These are phyloP conservation scores for Gymnoscopelus braueri DNA, from an alignment of 2,797 vertebrate species.

Conservation along the genomic window DNA sequence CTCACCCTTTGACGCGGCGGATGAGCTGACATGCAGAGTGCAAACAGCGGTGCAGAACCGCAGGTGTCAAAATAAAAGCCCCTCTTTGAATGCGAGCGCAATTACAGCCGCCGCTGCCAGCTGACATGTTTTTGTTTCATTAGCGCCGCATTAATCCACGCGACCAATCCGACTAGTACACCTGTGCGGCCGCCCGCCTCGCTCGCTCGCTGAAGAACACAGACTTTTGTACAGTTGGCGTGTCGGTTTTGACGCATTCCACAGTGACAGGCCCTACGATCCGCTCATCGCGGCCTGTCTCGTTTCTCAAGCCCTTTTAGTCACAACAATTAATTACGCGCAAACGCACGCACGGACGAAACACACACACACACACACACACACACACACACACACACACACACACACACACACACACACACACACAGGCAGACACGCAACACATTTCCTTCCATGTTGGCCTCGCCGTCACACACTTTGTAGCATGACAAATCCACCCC, in stretches of 20 bases:
- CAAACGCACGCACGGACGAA: conserved; percentile 29
- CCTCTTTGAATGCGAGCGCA: conserved; percentile 35
- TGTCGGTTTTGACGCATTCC: conserved; percentile 74
- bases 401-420: conserved; percentile 50
- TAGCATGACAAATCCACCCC: conserved; percentile 43
- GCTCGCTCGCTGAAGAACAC: conserved; percentile 37
- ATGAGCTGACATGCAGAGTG: conserved; percentile 53
- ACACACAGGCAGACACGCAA: too few species aligned
- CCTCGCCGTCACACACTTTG: too few species aligned
- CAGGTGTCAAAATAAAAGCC: conserved; percentile 67
- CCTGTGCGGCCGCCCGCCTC: conserved; percentile 41
- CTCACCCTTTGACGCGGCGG: conserved; percentile 43
- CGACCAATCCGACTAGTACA: conserved; percentile 72
- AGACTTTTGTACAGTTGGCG: conserved; percentile 34
- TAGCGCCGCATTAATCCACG: conserved; percentile 83
- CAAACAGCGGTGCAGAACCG: conserved; percentile 46
- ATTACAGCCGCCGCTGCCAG: conserved; percentile 59
- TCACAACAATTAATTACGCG: conserved; percentile 69
- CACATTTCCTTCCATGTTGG: too few species aligned
- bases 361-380: conserved; percentile 36
- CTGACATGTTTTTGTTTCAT: conserved; percentile 90
- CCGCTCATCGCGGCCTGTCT: conserved; percentile 69
- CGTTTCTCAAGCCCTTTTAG: conserved; percentile 70
- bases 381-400: conserved; percentile 31
- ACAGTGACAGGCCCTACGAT: conserved; percentile 69